A percentile compares a stretch with the other conserved stretches of the same genome.
phyloP scores from a whole-genome alignment of 2,888 invertebrate genomes.

The Rhogogaster chlorosoma region DNA sequence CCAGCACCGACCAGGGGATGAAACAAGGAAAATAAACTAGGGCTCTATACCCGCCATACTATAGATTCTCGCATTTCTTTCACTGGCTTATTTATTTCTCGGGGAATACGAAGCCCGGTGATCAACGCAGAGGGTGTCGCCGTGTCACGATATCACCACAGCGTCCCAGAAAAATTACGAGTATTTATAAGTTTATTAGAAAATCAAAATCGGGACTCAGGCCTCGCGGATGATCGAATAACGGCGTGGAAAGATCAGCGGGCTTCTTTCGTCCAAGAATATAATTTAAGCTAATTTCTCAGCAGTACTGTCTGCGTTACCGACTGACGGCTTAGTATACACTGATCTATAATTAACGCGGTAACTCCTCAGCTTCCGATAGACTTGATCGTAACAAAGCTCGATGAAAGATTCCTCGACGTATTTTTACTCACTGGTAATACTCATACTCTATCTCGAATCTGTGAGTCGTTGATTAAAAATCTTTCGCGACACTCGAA shows the following conservation, averaged over 20 bases:
- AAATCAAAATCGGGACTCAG: background rate
- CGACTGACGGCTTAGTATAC: conserved; percentile 37
- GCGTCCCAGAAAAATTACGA: background rate
- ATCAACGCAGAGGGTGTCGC: background rate
- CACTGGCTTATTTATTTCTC: conserved; percentile 14
- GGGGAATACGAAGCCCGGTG: background rate
- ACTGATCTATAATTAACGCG: conserved; percentile 20
- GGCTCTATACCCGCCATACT: background rate
- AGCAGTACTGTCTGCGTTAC: conserved; percentile 20
- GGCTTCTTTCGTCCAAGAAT: conserved; percentile 14
- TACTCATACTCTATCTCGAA: too few species aligned
- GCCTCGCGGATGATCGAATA: background rate
- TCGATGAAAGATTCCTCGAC: conserved; percentile 38
- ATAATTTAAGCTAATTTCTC: conserved; percentile 35
- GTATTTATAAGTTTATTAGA: background rate
- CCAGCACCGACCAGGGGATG: conserved; percentile 3
- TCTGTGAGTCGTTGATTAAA: background rate
- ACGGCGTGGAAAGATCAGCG: background rate
- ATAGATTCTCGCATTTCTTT: conserved; percentile 28
- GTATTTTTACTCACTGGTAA: conserved; percentile 12
- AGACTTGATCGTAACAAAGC: conserved; percentile 39
- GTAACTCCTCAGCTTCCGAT: conserved; percentile 45
- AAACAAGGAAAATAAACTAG: conserved; percentile 3
- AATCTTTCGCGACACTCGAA: background rate
- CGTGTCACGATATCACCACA: background rate